These are phyloP conservation scores for Pluvialis apricaria DNA, from an alignment of 2,113 vertebrate genomes.

Conservation along the genomic window DNA sequence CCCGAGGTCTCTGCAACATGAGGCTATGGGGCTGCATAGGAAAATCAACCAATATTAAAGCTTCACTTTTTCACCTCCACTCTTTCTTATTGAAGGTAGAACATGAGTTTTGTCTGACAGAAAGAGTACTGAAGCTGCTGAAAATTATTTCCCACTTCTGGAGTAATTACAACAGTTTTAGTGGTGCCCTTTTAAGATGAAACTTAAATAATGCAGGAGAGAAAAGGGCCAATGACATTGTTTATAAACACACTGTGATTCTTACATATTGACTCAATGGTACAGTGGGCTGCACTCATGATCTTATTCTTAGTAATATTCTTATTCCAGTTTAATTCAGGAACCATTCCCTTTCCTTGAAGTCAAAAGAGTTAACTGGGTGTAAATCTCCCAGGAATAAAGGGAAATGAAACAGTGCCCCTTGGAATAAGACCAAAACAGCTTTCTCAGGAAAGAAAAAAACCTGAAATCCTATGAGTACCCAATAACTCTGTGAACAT, in stretches of 20 bases:
- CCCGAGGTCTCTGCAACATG: not conserved
- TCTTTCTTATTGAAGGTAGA: not conserved
- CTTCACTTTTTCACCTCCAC: not conserved
- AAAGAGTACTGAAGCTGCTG: not conserved
- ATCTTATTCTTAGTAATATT: not conserved
- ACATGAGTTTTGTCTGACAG: not conserved
- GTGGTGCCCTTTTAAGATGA: not conserved
- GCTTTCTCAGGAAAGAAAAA: constrained; percentile 39
- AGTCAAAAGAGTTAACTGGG: constrained; percentile 34
- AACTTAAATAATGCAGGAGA: not conserved
- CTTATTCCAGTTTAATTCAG: not conserved
- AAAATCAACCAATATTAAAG: not conserved
- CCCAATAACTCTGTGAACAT: not conserved
- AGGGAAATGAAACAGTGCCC: constrained; percentile 11
- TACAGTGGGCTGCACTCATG: not conserved
- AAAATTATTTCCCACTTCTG: not conserved
- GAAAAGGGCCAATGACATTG: not conserved
- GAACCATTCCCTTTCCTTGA: not conserved
- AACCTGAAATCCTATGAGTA: not conserved
- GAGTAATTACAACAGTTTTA: not conserved
- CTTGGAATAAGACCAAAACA: constrained; percentile 35
- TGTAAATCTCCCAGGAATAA: constrained; percentile 18
- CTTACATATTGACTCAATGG: not conserved
- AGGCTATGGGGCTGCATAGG: not conserved
- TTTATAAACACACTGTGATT: not conserved